Evolutionary conservation across 35 echinoderm and acorn worm genomes (phyloP).

Genomic region (Lytechinus variegatus): DNA sequence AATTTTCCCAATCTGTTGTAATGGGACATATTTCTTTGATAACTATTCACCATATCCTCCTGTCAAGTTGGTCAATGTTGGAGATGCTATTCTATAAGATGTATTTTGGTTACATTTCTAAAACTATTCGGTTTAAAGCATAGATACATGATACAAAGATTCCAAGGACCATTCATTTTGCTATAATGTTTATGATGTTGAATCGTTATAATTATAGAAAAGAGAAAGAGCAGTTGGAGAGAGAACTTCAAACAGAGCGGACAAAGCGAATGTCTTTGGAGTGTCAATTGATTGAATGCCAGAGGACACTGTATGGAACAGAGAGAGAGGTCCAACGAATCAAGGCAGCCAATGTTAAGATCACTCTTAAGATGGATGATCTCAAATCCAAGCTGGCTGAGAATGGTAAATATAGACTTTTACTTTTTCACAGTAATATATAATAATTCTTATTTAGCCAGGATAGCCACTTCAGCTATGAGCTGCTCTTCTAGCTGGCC

Average conservation of each 20-base stretch:
- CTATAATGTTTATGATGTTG: too few species aligned
- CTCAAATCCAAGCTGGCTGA: slow-evolving; percentile 61
- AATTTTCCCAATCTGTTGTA: too few species aligned
- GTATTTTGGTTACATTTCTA: too few species aligned
- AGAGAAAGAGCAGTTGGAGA: slow-evolving; percentile 64
- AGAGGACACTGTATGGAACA: slow-evolving; percentile 35
- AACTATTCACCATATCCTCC: too few species aligned
- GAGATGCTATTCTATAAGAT: too few species aligned
- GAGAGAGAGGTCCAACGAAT: slow-evolving; percentile 62
- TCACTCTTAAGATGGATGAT: slow-evolving; percentile 67
- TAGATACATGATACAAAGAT: too few species aligned
- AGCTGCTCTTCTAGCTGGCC: too few species aligned
- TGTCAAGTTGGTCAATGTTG: too few species aligned
- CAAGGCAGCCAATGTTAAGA: slow-evolving; percentile 61
- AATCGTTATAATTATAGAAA: slow-evolving; percentile 28
- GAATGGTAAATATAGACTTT: slow-evolving; percentile 47
- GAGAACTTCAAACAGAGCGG: slow-evolving; percentile 63
- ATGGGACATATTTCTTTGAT: too few species aligned
- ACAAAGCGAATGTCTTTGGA: slow-evolving; percentile 47
- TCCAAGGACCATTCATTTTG: too few species aligned
- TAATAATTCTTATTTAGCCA: background rate
- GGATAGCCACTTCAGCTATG: too few species aligned
- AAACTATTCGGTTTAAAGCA: too few species aligned
- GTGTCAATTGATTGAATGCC: slow-evolving; percentile 56
- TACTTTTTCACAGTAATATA: background rate